These are phyloP conservation scores for Enhydra lutris DNA, from an alignment of 2,113 vertebrate species.

Conservation along the genomic window DNA sequence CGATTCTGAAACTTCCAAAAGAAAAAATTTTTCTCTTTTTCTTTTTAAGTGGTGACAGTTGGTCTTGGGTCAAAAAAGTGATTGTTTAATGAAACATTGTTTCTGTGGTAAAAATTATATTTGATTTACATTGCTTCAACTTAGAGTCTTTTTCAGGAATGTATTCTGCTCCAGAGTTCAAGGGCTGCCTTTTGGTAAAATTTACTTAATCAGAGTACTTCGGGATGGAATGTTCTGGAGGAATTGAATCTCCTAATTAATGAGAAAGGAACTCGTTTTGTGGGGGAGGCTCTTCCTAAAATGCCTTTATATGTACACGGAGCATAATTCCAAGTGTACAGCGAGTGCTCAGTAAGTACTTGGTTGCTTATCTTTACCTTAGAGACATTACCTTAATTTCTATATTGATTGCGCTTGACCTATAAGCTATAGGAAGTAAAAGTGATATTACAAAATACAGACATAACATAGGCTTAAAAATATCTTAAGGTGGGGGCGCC, in stretches of 20 bases:
- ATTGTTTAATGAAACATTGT: slow-evolving; percentile 41
- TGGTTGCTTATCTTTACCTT: not conserved
- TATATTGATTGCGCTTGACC: not conserved
- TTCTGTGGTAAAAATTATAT: slow-evolving; percentile 38
- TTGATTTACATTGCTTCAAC: slow-evolving; percentile 49
- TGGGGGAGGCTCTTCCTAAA: slow-evolving; percentile 23
- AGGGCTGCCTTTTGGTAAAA: slow-evolving; percentile 52
- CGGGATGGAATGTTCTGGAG: slow-evolving; percentile 62
- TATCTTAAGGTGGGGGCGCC: not conserved
- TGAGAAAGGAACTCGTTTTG: slow-evolving; percentile 52
- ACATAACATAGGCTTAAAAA: not conserved
- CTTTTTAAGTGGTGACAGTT: slow-evolving; percentile 24
- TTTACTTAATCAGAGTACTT: slow-evolving; percentile 52
- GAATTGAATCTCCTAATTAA: slow-evolving; percentile 55
- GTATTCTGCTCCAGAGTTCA: slow-evolving; percentile 52
- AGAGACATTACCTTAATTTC: not conserved
- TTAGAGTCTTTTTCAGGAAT: slow-evolving; percentile 58
- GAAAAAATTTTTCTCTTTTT: not conserved
- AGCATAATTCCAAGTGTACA: not conserved
- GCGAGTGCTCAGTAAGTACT: not conserved
- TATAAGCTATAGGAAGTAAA: not conserved
- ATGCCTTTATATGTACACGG: slow-evolving; percentile 37
- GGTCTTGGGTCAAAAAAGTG: slow-evolving; percentile 31
- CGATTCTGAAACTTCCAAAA: not conserved
- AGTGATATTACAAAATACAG: not conserved